phyloP scores from a whole-genome alignment of 2,113 vertebrate genomes.

The Petroica traversi region DNA sequence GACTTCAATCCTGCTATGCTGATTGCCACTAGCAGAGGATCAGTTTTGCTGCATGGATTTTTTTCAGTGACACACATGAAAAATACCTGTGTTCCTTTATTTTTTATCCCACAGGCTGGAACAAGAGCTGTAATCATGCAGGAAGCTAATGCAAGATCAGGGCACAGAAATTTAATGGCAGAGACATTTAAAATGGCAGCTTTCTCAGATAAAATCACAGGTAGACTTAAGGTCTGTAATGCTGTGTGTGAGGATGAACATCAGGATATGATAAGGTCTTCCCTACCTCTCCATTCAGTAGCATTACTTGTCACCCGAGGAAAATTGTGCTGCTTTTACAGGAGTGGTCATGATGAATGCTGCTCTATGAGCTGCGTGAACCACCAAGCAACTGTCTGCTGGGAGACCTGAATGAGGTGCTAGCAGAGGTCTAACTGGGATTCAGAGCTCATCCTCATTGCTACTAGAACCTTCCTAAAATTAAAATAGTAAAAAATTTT shows the following conservation, averaged over 20 bases:
- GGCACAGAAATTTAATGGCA: background rate
- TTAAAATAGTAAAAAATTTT: background rate
- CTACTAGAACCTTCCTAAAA: background rate
- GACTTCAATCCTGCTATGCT: background rate
- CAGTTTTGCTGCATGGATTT: background rate
- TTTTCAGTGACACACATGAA: background rate
- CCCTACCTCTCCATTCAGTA: background rate
- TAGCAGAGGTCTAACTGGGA: background rate
- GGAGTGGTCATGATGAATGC: background rate
- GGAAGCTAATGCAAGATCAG: background rate
- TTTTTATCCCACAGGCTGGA: background rate
- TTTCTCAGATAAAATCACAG: background rate
- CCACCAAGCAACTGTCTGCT: background rate
- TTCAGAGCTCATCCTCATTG: background rate
- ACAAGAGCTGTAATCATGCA: background rate
- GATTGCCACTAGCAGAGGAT: background rate
- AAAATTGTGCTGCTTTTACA: background rate
- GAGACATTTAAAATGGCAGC: background rate
- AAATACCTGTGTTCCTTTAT: background rate
- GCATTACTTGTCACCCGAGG: background rate
- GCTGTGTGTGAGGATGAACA: rapidly evolving
- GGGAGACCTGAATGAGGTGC: background rate
- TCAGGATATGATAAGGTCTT: background rate
- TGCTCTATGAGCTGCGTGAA: background rate
- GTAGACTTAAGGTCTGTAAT: background rate